Conservation (phyloP, 2,113 vertebrate genomes). For the Toxostoma redivivum region DNA sequence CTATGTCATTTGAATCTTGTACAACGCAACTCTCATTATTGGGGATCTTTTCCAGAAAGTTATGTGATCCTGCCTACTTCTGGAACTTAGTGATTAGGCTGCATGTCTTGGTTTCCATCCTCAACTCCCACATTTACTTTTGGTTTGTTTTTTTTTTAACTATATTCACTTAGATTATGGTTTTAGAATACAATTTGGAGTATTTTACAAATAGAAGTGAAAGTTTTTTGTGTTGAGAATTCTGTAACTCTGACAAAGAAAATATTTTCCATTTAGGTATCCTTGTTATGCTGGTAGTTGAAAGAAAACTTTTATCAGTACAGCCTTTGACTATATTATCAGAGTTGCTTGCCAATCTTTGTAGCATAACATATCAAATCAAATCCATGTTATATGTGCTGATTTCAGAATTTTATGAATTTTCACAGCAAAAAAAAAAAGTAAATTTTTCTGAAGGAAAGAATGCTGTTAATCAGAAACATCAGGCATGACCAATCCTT, state of each 20-base stretch:
- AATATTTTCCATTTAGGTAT: not conserved
- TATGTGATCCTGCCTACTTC: not conserved
- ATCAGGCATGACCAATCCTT: conserved; percentile 31
- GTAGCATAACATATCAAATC: not conserved
- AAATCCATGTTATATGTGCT: conserved; percentile 1
- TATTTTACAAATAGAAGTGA: not conserved
- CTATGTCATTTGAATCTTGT: not conserved
- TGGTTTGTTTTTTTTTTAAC: not conserved
- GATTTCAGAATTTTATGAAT: not conserved
- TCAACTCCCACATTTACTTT: not conserved
- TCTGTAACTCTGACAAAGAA: not conserved
- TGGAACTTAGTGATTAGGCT: not conserved
- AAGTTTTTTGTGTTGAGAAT: not conserved
- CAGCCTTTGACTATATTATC: not conserved
- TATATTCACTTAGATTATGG: not conserved
- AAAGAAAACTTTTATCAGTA: not conserved
- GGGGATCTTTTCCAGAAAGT: not conserved
- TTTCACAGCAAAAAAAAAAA: not conserved
- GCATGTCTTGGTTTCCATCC: not conserved
- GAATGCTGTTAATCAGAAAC: conserved; percentile 46
- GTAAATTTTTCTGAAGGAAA: not conserved
- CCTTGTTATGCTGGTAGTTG: not conserved
- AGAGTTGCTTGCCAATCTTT: not conserved
- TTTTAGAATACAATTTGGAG: not conserved
- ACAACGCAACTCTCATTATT: not conserved